A percentile compares a stretch with the other conserved stretches of the same genome.
These are phyloP conservation scores for Protobothrops flavoviridis DNA, from an alignment of 2,113 vertebrate species.

Conservation along the genomic window DNA sequence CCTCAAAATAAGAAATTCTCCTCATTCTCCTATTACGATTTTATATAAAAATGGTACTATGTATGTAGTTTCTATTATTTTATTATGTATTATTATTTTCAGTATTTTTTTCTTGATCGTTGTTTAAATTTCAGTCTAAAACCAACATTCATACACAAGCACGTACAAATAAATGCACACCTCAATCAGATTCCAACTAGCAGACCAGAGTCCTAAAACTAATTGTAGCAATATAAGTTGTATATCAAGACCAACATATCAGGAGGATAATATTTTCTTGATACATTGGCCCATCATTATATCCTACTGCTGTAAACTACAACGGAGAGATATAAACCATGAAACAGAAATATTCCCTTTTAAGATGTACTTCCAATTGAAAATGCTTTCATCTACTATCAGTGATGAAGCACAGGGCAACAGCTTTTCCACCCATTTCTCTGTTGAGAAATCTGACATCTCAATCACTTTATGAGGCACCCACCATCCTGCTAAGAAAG, in stretches of 20 bases:
- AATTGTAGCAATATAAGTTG: background rate
- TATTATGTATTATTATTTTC: background rate
- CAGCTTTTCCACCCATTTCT: background rate
- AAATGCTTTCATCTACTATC: background rate
- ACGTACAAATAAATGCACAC: background rate
- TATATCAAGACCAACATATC: background rate
- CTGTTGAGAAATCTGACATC: background rate
- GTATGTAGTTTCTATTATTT: background rate
- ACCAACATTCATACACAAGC: too few relatives aligned
- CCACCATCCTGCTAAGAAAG: background rate
- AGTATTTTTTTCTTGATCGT: background rate
- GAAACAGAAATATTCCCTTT: background rate
- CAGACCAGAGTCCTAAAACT: background rate
- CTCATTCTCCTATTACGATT: background rate
- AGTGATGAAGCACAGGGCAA: background rate
- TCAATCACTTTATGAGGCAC: background rate
- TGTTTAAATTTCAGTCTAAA: background rate
- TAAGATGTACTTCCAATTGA: background rate
- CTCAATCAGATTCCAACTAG: background rate
- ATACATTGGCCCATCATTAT: background rate
- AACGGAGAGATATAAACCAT: background rate
- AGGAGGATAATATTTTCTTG: background rate
- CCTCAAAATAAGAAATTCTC: background rate
- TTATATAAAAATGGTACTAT: background rate
- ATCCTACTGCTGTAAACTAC: background rate